phyloP scores from a whole-genome alignment of 2,113 vertebrate species.

The Calidris pugnax region DNA sequence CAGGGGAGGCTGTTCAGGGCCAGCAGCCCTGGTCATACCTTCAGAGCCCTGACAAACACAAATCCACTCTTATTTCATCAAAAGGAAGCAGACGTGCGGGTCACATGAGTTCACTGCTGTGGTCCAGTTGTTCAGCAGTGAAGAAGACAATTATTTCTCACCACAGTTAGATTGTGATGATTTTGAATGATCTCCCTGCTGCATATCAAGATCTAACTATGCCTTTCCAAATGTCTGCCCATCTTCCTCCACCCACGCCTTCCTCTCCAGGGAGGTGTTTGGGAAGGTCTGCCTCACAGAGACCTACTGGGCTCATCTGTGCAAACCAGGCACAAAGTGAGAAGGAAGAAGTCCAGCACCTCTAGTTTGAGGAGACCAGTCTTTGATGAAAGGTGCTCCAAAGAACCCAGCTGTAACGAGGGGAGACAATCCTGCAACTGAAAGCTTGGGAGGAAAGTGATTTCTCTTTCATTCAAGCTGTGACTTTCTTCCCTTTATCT shows the following conservation, averaged over 20 bases:
- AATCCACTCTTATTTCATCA: neutral
- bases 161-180: neutral
- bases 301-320: neutral
- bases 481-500: neutral
- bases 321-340: neutral
- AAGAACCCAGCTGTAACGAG: neutral
- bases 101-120: neutral
- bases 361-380: neutral
- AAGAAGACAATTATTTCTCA: neutral
- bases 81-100: neutral
- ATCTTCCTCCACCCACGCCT: neutral
- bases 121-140: neutral
- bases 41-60: neutral
- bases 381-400: neutral
- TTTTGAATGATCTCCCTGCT: neutral
- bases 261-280: neutral
- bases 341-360: neutral
- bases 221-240: neutral
- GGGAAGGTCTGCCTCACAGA: neutral
- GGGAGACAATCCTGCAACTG: neutral
- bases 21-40: neutral
- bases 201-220: neutral
- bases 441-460: neutral
- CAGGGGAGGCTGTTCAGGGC: neutral
- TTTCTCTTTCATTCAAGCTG: neutral